A percentile compares a stretch with the other conserved stretches of the same genome.
Conservation (phyloP, 2,888 invertebrate species). For the Acanthoscelides obtectus region DNA sequence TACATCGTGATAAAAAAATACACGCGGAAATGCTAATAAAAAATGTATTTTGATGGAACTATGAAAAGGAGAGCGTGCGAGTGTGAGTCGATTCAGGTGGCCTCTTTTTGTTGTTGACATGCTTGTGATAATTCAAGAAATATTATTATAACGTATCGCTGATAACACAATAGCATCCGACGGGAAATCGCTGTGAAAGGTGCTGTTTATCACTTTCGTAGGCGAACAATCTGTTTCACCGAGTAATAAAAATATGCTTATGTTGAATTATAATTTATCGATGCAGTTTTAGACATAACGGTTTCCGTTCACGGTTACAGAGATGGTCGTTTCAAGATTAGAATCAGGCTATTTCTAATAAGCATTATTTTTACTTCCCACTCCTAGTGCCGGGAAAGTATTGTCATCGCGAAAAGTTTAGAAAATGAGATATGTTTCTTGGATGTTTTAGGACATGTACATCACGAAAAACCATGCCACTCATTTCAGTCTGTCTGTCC, state of each 20-base stretch:
- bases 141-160: background rate
- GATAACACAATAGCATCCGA: background rate
- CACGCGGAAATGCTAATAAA: slow-evolving; percentile 21
- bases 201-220: background rate
- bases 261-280: background rate
- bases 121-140: background rate
- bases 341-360: background rate
- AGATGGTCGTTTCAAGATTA: background rate
- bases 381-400: too few relatives aligned
- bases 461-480: too few relatives aligned
- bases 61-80: background rate
- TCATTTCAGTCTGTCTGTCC: too few relatives aligned
- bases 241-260: background rate
- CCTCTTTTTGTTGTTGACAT: background rate
- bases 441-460: too few relatives aligned
- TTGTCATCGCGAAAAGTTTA: too few relatives aligned
- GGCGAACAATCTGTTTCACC: background rate
- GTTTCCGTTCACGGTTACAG: background rate
- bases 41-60: slow-evolving; percentile 8
- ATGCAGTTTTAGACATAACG: background rate
- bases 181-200: background rate
- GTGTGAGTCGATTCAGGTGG: background rate
- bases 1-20: slow-evolving; percentile 11
- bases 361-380: too few relatives aligned
- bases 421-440: too few relatives aligned